phyloP scores from a whole-genome alignment of 2,888 invertebrate species.

The Theristus sp. region DNA sequence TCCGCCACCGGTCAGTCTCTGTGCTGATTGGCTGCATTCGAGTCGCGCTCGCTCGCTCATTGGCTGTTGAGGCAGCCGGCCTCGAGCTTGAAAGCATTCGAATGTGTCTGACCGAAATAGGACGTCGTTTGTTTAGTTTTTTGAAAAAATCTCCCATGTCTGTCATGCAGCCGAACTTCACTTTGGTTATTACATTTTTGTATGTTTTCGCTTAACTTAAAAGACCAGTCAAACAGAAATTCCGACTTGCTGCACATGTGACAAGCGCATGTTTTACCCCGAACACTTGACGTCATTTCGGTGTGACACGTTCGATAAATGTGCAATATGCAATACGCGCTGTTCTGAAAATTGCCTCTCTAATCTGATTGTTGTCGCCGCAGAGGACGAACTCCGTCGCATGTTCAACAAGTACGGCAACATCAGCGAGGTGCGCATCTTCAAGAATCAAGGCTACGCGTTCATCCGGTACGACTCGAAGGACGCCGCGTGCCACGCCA shows the following conservation, averaged over 20 bases:
- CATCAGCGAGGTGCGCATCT: conserved; percentile 89
- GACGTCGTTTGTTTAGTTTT: background rate
- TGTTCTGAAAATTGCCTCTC: too few relatives aligned
- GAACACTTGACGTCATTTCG: too few relatives aligned
- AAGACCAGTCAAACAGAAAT: too few relatives aligned
- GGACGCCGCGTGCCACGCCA: conserved; percentile 45
- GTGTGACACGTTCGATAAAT: too few relatives aligned
- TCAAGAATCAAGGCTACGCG: conserved; percentile 75
- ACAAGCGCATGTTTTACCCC: too few relatives aligned
- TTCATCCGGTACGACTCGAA: conserved; percentile 37
- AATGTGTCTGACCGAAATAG: background rate
- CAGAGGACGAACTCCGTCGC: conserved; percentile 85
- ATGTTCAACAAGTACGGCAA: conserved; percentile 83
- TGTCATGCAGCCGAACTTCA: background rate
- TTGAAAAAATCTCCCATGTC: background rate
- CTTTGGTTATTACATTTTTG: too few relatives aligned
- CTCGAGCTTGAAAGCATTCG: background rate
- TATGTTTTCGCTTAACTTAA: too few relatives aligned
- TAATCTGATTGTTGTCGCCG: too few relatives aligned
- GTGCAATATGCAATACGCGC: too few relatives aligned
- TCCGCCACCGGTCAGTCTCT: conserved; percentile 11
- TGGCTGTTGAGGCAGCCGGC: too few relatives aligned
- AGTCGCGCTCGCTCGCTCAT: background rate
- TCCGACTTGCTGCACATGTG: too few relatives aligned
- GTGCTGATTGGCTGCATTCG: background rate